Evolutionary conservation across 1,140 invertebrate species (phyloP).

Genomic region (Paracyclopina nana): DNA sequence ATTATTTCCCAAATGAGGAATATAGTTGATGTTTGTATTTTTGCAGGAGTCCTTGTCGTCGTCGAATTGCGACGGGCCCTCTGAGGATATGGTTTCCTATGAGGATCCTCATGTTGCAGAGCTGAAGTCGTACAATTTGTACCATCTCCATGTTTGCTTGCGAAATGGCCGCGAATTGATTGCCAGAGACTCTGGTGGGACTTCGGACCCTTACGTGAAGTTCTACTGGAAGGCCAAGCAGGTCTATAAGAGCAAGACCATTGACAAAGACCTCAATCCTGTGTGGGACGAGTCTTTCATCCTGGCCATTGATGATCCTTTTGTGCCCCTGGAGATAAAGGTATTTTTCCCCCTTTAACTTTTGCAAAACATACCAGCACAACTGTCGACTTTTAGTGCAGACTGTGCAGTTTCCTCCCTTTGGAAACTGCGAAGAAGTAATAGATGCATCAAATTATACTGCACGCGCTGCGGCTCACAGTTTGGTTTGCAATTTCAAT

Average conservation of each 20-base stretch:
- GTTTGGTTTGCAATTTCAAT: no score
- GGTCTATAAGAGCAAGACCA: slow-evolving; percentile 79
- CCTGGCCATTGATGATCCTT: slow-evolving; percentile 80
- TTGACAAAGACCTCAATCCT: slow-evolving; percentile 72
- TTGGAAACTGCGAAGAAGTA: no score
- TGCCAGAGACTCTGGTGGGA: slow-evolving; percentile 87
- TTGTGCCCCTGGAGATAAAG: slow-evolving; percentile 64
- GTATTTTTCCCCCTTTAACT: slow-evolving; percentile 33
- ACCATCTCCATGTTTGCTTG: slow-evolving; percentile 66
- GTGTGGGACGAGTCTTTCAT: slow-evolving; percentile 91
- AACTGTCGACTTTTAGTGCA: no score
- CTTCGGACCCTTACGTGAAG: slow-evolving; percentile 96
- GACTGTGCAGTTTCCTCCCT: no score
- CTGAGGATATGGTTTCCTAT: no score
- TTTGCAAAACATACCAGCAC: no score
- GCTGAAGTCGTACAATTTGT: slow-evolving; percentile 48
- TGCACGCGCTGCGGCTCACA: no score
- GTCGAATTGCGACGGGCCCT: no score
- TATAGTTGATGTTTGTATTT: no score
- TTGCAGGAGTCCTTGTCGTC: no score
- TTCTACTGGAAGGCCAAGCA: slow-evolving; percentile 73
- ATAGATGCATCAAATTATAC: no score
- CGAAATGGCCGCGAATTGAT: slow-evolving; percentile 66
- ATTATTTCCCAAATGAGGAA: no score
- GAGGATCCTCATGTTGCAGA: neutral